A percentile compares a stretch with the other conserved stretches of the same genome.
Conservation (phyloP, 2,113 vertebrate genomes). For the Mormyrus iriodes region DNA sequence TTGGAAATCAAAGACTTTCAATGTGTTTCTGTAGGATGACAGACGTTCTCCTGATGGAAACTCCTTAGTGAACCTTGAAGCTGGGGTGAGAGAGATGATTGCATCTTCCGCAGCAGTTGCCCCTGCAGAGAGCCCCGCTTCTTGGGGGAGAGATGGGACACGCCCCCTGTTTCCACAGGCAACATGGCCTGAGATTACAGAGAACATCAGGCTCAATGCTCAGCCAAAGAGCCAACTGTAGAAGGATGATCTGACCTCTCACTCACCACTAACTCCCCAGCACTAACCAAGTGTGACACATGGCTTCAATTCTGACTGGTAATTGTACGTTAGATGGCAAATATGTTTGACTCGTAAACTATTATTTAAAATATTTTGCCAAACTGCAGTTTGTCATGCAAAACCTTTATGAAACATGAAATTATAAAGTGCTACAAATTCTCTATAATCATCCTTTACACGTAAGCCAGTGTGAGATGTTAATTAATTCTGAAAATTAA, state of each 20-base stretch:
- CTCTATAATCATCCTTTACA: neutral
- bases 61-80: constrained; percentile 38
- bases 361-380: neutral
- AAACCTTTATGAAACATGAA: neutral
- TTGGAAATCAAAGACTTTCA: neutral
- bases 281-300: neutral
- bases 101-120: constrained; percentile 22
- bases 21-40: constrained; percentile 28
- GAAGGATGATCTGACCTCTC: neutral
- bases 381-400: neutral
- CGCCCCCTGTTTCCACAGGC: constrained; percentile 21
- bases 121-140: neutral
- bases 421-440: neutral
- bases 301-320: neutral
- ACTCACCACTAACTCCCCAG: neutral
- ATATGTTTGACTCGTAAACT: neutral
- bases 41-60: constrained; percentile 33
- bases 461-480: neutral
- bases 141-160: neutral
- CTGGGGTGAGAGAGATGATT: constrained; percentile 23
- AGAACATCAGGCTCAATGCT: constrained; percentile 12
- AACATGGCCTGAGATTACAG: constrained; percentile 12
- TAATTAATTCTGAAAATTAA: neutral
- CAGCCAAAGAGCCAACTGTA: constrained; percentile 18
- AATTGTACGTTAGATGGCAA: neutral